A percentile compares a stretch with the other conserved stretches of the same genome.
phyloP scores from a whole-genome alignment of 2,888 invertebrate species.

The Calameuta filiformis region DNA sequence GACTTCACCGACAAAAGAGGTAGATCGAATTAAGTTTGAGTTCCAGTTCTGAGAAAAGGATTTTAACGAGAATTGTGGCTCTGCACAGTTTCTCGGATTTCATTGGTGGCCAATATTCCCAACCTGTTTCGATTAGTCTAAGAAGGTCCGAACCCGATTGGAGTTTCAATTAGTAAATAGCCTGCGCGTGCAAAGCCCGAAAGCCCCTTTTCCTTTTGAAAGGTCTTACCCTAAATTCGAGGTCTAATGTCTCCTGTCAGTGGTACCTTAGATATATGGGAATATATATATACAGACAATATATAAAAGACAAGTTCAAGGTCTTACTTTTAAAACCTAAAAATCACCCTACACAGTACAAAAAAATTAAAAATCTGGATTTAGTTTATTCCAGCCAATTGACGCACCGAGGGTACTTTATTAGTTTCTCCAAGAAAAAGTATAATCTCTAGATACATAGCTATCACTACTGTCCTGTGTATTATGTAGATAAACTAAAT shows the following conservation, averaged over 20 bases:
- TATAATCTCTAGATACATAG: background rate
- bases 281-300: background rate
- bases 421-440: background rate
- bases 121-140: background rate
- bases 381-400: background rate
- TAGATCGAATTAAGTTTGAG: background rate
- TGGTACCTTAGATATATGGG: background rate
- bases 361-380: background rate
- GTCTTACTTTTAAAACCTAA: background rate
- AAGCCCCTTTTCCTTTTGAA: background rate
- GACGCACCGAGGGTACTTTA: background rate
- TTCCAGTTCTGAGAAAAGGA: background rate
- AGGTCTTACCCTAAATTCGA: background rate
- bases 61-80: background rate
- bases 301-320: background rate
- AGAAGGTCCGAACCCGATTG: background rate
- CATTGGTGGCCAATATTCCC: background rate
- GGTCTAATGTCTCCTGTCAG: background rate
- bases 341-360: background rate
- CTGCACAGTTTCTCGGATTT: background rate
- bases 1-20: background rate
- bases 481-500: background rate
- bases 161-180: background rate
- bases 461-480: background rate
- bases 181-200: background rate